These are phyloP conservation scores for Orchesellides sinensis DNA, from an alignment of 2,888 invertebrate genomes.

Conservation along the genomic window DNA sequence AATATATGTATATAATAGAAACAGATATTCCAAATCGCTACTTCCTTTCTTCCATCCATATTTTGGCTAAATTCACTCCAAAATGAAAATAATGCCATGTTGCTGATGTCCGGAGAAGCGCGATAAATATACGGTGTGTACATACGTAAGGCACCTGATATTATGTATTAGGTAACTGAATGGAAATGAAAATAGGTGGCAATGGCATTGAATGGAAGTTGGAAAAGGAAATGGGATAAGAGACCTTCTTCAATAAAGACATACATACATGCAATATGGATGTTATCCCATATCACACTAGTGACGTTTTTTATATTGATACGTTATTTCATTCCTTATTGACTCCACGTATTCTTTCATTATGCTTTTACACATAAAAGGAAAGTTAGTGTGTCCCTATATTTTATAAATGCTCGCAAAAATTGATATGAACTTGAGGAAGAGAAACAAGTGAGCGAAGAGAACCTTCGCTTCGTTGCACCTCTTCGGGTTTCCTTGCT, in stretches of 20 bases:
- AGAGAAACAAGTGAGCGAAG: neutral
- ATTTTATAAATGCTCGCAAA: neutral
- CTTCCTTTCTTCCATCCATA: neutral
- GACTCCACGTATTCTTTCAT: too few species aligned
- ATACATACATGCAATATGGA: neutral
- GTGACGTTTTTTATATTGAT: neutral
- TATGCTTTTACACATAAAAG: too few species aligned
- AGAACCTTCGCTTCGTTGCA: neutral
- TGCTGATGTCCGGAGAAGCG: too few species aligned
- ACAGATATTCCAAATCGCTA: neutral
- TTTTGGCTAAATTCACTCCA: neutral
- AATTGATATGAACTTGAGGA: neutral
- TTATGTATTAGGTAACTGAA: too few species aligned
- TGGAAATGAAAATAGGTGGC: neutral
- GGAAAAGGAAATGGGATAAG: neutral
- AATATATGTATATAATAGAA: neutral
- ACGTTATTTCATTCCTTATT: too few species aligned
- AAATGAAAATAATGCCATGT: neutral
- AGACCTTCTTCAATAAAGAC: conserved; percentile 2
- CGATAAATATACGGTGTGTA: too few species aligned
- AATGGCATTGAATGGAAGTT: conserved; percentile 28
- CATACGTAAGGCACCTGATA: too few species aligned
- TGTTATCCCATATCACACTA: too few species aligned
- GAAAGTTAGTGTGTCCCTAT: too few species aligned
- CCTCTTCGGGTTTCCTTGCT: neutral